A percentile compares a stretch with the other conserved stretches of the same genome.
These are phyloP conservation scores for Grantiella picta DNA, from an alignment of 2,113 vertebrate genomes.

Conservation along the genomic window DNA sequence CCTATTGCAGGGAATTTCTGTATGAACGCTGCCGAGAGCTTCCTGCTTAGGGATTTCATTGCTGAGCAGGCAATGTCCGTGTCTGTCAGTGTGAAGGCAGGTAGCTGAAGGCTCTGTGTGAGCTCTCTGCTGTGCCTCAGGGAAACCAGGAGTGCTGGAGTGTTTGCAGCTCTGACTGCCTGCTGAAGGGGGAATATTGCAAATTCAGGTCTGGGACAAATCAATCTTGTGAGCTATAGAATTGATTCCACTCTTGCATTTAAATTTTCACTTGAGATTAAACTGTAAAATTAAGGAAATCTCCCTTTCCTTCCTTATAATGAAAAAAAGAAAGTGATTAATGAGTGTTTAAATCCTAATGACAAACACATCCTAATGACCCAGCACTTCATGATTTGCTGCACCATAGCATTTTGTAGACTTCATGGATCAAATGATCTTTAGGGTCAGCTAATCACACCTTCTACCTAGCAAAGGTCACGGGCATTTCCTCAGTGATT, in stretches of 20 bases:
- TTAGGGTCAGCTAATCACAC: not conserved
- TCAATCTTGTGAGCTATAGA: not conserved
- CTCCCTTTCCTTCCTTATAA: not conserved
- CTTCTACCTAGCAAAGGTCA: not conserved
- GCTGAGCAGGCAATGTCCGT: not conserved
- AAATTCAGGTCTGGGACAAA: not conserved
- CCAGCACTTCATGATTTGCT: not conserved
- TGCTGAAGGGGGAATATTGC: not conserved
- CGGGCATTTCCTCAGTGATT: not conserved
- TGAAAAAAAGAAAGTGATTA: not conserved
- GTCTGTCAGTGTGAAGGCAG: not conserved
- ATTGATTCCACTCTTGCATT: not conserved
- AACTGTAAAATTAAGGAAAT: not conserved
- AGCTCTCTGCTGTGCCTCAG: not conserved
- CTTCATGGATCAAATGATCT: not conserved
- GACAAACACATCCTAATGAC: not conserved
- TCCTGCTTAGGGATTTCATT: not conserved
- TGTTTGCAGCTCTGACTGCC: not conserved
- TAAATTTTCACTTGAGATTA: slow-evolving; percentile 10
- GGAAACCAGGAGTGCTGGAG: not conserved
- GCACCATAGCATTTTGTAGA: not conserved
- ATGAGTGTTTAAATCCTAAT: not conserved
- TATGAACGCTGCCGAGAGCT: not conserved
- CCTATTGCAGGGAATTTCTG: not conserved
- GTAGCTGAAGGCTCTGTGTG: not conserved